phyloP scores from a whole-genome alignment of 2,888 invertebrate genomes.

The Miltochrista miniata region DNA sequence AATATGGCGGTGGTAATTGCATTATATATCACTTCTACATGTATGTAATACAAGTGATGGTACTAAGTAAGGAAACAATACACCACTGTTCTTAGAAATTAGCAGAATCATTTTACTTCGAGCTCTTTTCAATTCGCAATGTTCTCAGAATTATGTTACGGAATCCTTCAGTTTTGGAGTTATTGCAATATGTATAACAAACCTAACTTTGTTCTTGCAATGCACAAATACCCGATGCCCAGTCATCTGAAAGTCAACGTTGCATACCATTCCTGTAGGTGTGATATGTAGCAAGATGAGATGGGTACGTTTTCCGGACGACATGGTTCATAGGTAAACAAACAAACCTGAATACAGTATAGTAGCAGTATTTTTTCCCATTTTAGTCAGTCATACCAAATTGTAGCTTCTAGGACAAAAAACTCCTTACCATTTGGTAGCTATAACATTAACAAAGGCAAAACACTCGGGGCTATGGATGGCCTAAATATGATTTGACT shows the following conservation, averaged over 20 bases:
- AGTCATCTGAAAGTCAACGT: too few species aligned
- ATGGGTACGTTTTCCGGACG: neutral
- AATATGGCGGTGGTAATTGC: slow-evolving; percentile 41
- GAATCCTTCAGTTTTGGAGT: slow-evolving; percentile 19
- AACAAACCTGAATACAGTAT: too few species aligned
- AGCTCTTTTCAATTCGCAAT: slow-evolving; percentile 54
- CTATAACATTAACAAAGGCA: too few species aligned
- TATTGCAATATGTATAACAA: neutral
- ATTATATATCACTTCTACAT: slow-evolving; percentile 23
- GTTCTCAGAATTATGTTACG: slow-evolving; percentile 45
- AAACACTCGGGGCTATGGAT: too few species aligned
- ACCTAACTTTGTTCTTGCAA: neutral
- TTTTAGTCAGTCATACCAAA: too few species aligned
- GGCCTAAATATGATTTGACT: too few species aligned
- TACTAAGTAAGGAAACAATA: slow-evolving; percentile 41
- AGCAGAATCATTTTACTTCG: slow-evolving; percentile 60
- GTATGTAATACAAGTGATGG: slow-evolving; percentile 17
- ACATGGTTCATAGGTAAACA: neutral
- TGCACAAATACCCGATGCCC: too few species aligned
- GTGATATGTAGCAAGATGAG: neutral
- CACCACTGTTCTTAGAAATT: slow-evolving; percentile 67
- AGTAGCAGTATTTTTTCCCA: too few species aligned
- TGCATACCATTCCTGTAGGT: too few species aligned
- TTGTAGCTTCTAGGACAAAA: too few species aligned
- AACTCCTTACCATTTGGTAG: too few species aligned